Evolutionary conservation across 2,797 vertebrate species (phyloP), one percentile per base, ranked within the genome.

Genomic region (Esox masquinongy): DNA sequence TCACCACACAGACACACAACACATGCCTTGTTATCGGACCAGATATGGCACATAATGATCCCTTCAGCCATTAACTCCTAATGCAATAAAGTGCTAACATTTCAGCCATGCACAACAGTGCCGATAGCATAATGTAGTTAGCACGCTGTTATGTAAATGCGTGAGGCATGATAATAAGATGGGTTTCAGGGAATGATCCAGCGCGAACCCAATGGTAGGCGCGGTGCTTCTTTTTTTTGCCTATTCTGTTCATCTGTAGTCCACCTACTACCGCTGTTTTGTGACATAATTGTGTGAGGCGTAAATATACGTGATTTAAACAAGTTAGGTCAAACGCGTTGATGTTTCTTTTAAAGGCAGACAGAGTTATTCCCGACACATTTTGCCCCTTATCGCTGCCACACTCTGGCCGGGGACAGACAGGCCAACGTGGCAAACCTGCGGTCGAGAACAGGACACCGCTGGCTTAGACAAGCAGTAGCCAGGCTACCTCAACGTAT

Each of bases 1-100:
- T 29, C 70, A 71, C 5, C 86, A 84, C 86, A 68, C 83, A 87
- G 81, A 89, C 88, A 87, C 85, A 90, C 86, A 91, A 84, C 83
- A 85, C 88, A 90, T 87, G 89, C 87, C 89, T 90, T 90, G 87
- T 92, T 90, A 90, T 91, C 91, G 84, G 80, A 88, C 88, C 90
- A 91, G 90, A 86, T 87, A 91, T 77, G 72, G 84, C 73, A 79
- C 80, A 89, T 90, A 88, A 92, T 90, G 85, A 92, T 87, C 82
- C 85, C 79, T 87, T 64, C 85, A 84, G 83, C 86, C 86, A 91
- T 92, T 90, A 90, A 83, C 87, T 86, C 82, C 84, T 90, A 91
- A 91, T 89, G 88, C 83, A 90, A 91, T 91, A 83, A 88, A 88
- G 84, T 73, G 77, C 80, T 86, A 88, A 86, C 87, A 88, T 87